Percentiles rank a stretch among this genome's conserved stretches.
Conservation (phyloP, 1,140 invertebrate species). For the Globodera rostochiensis region DNA sequence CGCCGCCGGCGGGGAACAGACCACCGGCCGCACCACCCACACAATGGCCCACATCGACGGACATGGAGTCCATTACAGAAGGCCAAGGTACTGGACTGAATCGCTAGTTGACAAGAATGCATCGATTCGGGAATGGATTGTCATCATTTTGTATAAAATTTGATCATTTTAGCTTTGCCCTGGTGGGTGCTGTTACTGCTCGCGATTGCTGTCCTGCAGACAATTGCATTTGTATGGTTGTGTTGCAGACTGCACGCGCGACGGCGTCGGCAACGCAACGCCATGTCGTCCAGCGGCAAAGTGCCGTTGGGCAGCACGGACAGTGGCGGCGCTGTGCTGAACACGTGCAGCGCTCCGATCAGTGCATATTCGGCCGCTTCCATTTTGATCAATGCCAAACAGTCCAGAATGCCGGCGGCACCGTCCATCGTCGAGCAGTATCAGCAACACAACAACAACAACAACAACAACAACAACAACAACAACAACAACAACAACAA, state of each 20-base stretch:
- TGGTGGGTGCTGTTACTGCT: slow-evolving; percentile 42
- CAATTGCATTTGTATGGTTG: slow-evolving; percentile 32
- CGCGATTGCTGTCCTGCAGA: slow-evolving; percentile 35
- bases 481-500: no score
- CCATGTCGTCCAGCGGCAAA: background rate
- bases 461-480: no score
- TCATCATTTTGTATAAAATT: no score
- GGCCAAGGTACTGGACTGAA: background rate
- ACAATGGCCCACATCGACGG: background rate
- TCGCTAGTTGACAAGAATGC: background rate
- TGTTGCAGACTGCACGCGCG: slow-evolving; percentile 33
- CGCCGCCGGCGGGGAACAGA: background rate
- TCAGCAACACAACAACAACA: background rate
- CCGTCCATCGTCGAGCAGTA: background rate
- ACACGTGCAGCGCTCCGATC: background rate
- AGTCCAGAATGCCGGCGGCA: background rate
- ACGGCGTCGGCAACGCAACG: slow-evolving; percentile 1
- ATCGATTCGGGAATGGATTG: background rate
- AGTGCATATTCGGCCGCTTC: slow-evolving; percentile 19
- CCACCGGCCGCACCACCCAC: background rate
- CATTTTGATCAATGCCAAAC: slow-evolving; percentile 3
- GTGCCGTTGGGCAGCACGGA: background rate
- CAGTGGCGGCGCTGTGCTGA: background rate
- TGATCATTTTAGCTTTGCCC: slow-evolving; percentile 8
- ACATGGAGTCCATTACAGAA: background rate